Base-by-base conservation (phyloP, 2,888 invertebrate genomes). In the Tenthredo notha region DNA sequence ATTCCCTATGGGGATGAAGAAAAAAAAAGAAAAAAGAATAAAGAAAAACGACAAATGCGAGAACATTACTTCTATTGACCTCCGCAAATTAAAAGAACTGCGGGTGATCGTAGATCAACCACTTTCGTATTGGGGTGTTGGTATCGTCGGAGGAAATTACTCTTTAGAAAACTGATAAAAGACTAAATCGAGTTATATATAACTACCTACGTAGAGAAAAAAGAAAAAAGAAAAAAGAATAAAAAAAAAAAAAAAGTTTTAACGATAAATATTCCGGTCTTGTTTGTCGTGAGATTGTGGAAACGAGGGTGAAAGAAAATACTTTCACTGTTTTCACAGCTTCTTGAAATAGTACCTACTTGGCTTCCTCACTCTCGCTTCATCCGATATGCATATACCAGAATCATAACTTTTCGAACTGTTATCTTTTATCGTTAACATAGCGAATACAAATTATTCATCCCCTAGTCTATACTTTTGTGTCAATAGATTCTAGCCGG, bases 111-210 rank as follows among this genome's bases (percentile, higher is more conserved):
- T 75, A 75, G 47, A 47, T 75, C 75, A 47, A 47, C 25, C 15
- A 75, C 15, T 75, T 75, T 47, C 5, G 43, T 15, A 10, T 25
- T 25, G 61, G 10, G 25, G 61, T 61, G 61, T 61, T 7, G 37
- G 37, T 7, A 61, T 61, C 61, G 54, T 21, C 40, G 40, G 43
- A 25, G 75, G 75, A 75, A 75, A 75, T 75, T 75, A 75, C 75
- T 75, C 75, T 75, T 75, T 75, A 75, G 47, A 75, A 75, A 50
- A 75, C 75, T 75, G 75, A 75, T 75, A 75, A 75, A 75, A 75
- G n/a, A 29, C 47, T 12, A 2, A 47, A 75, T 47, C 47, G 47
- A 43, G 40, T 47, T 47, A 21, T 47, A 43, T 47, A 37, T 40
- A 75, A 3, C 47, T 47, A 15, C 47, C 47, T 47, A 15, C 47